Evolutionary conservation across 2,888 invertebrate genomes (phyloP).

Genomic region (Terebella lapidaria): DNA sequence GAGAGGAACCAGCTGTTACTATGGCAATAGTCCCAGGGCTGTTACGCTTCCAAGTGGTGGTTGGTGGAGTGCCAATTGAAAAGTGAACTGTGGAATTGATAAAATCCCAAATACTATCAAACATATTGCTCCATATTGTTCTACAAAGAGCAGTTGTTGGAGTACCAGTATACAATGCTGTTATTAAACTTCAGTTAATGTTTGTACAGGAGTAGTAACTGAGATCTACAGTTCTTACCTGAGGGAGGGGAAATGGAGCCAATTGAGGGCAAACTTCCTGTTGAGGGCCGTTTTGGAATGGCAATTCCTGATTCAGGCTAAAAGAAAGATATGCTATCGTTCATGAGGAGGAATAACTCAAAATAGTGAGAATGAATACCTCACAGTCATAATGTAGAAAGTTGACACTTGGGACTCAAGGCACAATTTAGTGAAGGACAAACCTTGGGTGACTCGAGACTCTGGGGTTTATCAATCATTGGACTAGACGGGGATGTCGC

Average conservation of each 20-base stretch:
- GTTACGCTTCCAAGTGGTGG: slow-evolving; percentile 42
- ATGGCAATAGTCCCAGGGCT: slow-evolving; percentile 55
- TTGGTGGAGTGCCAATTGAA: slow-evolving; percentile 77
- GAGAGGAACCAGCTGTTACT: slow-evolving; percentile 54
- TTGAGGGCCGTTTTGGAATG: slow-evolving; percentile 65
- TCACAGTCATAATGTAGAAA: no score
- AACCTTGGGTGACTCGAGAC: slow-evolving; percentile 7
- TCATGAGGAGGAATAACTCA: no score
- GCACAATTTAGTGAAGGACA: no score
- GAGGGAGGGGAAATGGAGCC: slow-evolving; percentile 89
- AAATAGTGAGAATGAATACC: no score
- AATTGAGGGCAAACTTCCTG: slow-evolving; percentile 65
- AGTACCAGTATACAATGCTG: no score
- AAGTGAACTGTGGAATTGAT: slow-evolving; percentile 50
- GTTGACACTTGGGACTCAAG: no score
- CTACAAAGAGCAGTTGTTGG: no score
- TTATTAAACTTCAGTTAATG: no score
- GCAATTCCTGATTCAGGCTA: slow-evolving; percentile 65
- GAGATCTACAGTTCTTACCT: no score
- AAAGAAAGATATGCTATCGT: no score
- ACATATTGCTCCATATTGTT: not conserved
- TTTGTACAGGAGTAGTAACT: no score
- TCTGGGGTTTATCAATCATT: not conserved
- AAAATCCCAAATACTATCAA: not conserved
- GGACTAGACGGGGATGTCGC: not conserved